Evolutionary conservation across 2,113 vertebrate species (phyloP).

Genomic region (Lepisosteus oculatus): DNA sequence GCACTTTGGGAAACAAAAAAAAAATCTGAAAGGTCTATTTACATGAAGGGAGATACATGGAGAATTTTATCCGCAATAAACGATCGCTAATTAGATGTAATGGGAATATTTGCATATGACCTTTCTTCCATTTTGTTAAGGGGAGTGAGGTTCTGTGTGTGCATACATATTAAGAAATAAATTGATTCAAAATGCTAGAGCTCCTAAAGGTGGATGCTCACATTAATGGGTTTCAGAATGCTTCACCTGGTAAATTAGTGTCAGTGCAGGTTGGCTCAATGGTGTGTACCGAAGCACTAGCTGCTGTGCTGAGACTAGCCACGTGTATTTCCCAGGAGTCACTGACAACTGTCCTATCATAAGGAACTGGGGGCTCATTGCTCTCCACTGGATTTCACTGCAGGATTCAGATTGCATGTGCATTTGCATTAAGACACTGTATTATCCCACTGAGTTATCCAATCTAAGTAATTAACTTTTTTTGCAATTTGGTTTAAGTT

Average conservation of each 20-base stretch:
- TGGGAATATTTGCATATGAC: slow-evolving; percentile 48
- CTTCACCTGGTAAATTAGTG: slow-evolving; percentile 21
- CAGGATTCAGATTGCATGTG: background rate
- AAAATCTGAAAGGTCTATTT: slow-evolving; percentile 21
- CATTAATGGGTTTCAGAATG: background rate
- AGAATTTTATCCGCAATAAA: slow-evolving; percentile 30
- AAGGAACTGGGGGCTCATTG: background rate
- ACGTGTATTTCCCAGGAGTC: background rate
- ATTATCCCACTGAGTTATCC: slow-evolving; percentile 27
- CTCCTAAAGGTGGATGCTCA: slow-evolving; percentile 9
- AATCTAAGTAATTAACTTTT: slow-evolving; percentile 43
- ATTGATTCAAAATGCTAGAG: slow-evolving; percentile 39
- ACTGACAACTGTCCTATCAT: slow-evolving; percentile 3
- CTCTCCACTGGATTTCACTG: background rate
- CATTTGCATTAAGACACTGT: slow-evolving; percentile 8
- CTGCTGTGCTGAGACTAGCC: background rate
- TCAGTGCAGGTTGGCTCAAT: slow-evolving; percentile 28
- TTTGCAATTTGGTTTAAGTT: slow-evolving; percentile 52
- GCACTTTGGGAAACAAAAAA: slow-evolving; percentile 15
- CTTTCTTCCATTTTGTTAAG: slow-evolving; percentile 38
- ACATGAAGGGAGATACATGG: slow-evolving; percentile 18
- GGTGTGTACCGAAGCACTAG: background rate
- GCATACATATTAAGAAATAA: slow-evolving; percentile 37
- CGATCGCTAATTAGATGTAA: slow-evolving; percentile 37
- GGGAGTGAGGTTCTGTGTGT: slow-evolving; percentile 22